Evolutionary conservation across 2,888 invertebrate genomes (phyloP).

Genomic region (Ophonus ardosiacus): DNA sequence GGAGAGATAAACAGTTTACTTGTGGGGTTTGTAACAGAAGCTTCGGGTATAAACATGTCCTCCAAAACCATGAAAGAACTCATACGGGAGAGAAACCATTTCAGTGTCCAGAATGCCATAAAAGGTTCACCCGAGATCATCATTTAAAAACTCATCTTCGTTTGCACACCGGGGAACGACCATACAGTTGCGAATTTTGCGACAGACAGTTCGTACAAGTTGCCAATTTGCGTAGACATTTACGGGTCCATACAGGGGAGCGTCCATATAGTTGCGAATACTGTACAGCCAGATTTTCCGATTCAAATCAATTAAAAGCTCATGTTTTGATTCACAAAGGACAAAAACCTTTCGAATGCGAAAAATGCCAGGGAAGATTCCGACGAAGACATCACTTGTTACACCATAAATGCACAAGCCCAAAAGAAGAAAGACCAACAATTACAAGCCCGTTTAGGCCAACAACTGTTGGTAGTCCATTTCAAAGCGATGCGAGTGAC

Average conservation of each 20-base stretch:
- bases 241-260: conserved; percentile 95
- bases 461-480: conserved; percentile 67
- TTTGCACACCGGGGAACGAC: conserved; percentile 95
- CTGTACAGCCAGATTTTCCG: conserved; percentile 92
- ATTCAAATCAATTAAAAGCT: conserved; percentile 94
- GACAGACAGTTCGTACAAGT: conserved; percentile 96
- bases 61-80: conserved; percentile 96
- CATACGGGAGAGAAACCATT: conserved; percentile 97
- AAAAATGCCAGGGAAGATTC: conserved; percentile 87
- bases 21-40: conserved; percentile 92
- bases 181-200: conserved; percentile 94
- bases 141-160: conserved; percentile 96
- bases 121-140: conserved; percentile 94
- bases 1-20: conserved; percentile 89
- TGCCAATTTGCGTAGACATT: conserved; percentile 91
- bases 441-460: conserved; percentile 36
- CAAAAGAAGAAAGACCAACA: conserved; percentile 67
- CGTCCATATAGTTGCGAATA: conserved; percentile 92
- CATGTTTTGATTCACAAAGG: conserved; percentile 93
- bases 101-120: conserved; percentile 94
- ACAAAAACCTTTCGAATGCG: conserved; percentile 92
- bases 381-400: conserved; percentile 91
- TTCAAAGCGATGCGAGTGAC: conserved; percentile 67
- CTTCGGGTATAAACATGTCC: conserved; percentile 95
- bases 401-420: conserved; percentile 87